phyloP scores from a whole-genome alignment of 1,140 invertebrate species.

The Bombus ignitus region DNA sequence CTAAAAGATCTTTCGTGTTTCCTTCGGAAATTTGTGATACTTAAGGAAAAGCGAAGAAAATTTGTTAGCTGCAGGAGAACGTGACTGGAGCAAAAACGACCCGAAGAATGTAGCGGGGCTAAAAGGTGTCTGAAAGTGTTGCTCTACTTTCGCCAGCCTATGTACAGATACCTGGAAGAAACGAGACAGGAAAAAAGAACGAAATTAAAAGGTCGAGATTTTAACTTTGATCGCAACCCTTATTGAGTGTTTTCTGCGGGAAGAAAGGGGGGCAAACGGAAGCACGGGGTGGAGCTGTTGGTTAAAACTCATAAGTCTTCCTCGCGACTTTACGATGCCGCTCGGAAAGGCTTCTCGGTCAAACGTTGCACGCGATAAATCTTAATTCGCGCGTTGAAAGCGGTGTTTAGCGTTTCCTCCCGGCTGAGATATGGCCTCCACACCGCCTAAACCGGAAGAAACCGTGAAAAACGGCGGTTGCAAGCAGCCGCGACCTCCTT shows the following conservation, averaged over 20 bases:
- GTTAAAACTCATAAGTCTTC: conserved; percentile 71
- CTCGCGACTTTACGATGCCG: conserved; percentile 71
- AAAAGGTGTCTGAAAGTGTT: no score
- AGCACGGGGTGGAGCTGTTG: neutral
- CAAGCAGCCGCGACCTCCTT: neutral
- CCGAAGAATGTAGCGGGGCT: no score
- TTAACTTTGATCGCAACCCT: neutral
- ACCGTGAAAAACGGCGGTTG: neutral
- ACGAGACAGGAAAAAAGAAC: neutral
- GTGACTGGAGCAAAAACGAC: no score
- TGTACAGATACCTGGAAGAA: no score
- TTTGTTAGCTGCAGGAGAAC: no score
- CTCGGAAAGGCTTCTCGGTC: conserved; percentile 74
- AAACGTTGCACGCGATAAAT: conserved; percentile 75
- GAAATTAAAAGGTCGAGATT: neutral
- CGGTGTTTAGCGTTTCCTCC: conserved; percentile 73
- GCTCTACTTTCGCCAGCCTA: no score
- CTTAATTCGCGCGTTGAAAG: conserved; percentile 77
- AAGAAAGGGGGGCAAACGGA: neutral
- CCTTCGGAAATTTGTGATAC: no score
- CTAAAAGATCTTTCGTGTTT: no score
- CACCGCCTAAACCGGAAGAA: neutral
- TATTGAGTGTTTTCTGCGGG: neutral
- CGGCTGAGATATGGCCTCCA: conserved; percentile 67
- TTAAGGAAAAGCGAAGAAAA: no score